Evolutionary conservation across 1,140 invertebrate species (phyloP).

Genomic region (Lepidurus apus): DNA sequence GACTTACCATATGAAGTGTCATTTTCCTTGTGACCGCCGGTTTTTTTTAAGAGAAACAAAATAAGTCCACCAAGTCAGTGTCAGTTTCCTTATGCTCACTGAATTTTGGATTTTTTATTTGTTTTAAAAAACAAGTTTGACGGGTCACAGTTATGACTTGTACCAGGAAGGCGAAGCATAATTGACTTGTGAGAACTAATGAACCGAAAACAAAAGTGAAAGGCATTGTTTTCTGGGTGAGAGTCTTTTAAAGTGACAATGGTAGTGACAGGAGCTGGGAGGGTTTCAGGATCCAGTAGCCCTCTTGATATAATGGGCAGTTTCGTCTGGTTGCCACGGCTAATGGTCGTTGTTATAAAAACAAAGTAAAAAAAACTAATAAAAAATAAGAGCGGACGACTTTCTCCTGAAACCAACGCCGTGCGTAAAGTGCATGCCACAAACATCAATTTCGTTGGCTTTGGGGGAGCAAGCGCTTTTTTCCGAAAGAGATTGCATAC

Average conservation of each 20-base stretch:
- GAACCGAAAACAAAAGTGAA: conserved; percentile 4
- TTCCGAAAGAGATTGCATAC: background rate
- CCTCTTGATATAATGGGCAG: background rate
- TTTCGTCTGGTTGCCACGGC: background rate
- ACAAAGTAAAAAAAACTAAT: background rate
- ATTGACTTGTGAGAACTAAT: background rate
- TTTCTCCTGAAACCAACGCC: conserved; percentile 18
- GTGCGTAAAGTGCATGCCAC: conserved; percentile 11
- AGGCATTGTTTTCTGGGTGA: background rate
- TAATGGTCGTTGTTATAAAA: background rate
- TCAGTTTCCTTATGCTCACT: no score
- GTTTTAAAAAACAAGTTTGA: no score
- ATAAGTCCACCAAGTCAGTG: no score
- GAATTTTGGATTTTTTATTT: no score
- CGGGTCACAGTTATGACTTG: no score
- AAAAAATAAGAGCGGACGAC: background rate
- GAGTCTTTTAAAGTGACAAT: background rate
- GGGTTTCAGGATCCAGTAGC: background rate
- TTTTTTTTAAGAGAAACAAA: no score
- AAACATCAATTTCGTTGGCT: background rate
- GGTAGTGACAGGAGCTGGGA: background rate
- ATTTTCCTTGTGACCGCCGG: no score
- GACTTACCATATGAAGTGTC: background rate
- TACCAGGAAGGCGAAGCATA: no score
- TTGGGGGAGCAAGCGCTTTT: background rate